Percentiles rank a stretch among this genome's conserved stretches.
phyloP scores from a whole-genome alignment of 2,797 vertebrate species.

The Phoebastria nigripes region DNA sequence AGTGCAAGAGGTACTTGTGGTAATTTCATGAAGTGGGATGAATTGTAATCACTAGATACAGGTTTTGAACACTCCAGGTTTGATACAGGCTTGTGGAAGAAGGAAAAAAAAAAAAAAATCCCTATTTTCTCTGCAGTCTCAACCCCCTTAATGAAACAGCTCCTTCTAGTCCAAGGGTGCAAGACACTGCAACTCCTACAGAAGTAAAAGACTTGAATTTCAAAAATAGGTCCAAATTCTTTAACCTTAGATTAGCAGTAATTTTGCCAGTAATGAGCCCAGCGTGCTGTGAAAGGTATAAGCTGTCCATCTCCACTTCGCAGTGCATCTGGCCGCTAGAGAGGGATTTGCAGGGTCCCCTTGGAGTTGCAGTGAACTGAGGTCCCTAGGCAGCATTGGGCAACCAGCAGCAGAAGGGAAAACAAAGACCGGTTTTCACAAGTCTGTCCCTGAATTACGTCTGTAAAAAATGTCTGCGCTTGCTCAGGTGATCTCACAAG shows the following conservation, averaged over 20 bases:
- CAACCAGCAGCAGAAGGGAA: not conserved
- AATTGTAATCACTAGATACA: not conserved
- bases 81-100: not conserved
- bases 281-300: not conserved
- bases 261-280: not conserved
- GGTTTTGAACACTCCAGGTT: not conserved
- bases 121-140: not conserved
- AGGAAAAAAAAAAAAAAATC: not conserved
- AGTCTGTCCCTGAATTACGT: not conserved
- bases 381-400: not conserved
- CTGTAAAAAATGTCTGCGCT: not conserved
- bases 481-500: not conserved
- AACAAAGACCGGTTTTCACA: not conserved
- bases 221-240: not conserved
- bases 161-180: not conserved
- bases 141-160: not conserved
- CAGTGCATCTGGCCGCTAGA: not conserved
- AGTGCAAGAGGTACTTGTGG: constrained; percentile 14
- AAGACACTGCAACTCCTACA: not conserved
- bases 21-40: constrained; percentile 42
- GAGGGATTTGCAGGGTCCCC: not conserved
- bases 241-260: not conserved
- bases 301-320: not conserved
- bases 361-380: not conserved
- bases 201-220: not conserved